Evolutionary conservation across 2,888 invertebrate species (phyloP), one percentile per base, ranked within the genome.

Genomic region (Sthenelais limicola): DNA sequence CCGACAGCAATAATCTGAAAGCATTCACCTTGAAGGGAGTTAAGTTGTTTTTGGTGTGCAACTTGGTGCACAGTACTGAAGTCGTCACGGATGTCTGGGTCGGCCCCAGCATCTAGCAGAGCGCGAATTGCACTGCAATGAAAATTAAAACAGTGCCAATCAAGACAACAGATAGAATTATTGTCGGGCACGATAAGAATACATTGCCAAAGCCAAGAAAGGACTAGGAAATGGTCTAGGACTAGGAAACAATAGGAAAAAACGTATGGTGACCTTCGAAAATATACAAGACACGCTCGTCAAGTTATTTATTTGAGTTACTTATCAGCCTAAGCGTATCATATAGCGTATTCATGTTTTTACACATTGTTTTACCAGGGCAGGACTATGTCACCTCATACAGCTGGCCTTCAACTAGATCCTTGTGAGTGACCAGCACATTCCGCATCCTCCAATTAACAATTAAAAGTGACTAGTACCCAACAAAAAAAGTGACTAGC

Each of bases 11-110:
- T 12, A 43, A 15, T n/a, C 12, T 43, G 12, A 43, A 21, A 24
- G 58, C 21, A 58, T 33, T 52, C 33, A 79, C 79, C 79, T 35
- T 79, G 78, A 54, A 94, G 87, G n/a, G 93, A 91, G 88, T 93
- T 92, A 73, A 93, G 82, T 33, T 92, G 91, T 76, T 91, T 91
- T 79, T 92, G 90, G 73, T 90, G 89, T 4, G 94, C 92, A 51
- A 92, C 91, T 80, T 90, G 89, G 71, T 91, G 90, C 1, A 92
- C 91, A 85, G 92, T 94, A 3, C 92, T 90, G 87, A 93, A 96
- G 73, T 92, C 92, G 88, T 94, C 94, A 52, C 90, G 91, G 38
- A 91, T 82, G 88, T 95, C 93, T 0, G 93, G 91, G 84, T 94
- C 92, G 32, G 94, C 95, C n/a, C 95, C 95, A 70, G 91, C 90